A percentile compares a stretch with the other conserved stretches of the same genome.
Evolutionary conservation across 2,888 invertebrate genomes (phyloP).

Genomic region (Ophion slaviceki): DNA sequence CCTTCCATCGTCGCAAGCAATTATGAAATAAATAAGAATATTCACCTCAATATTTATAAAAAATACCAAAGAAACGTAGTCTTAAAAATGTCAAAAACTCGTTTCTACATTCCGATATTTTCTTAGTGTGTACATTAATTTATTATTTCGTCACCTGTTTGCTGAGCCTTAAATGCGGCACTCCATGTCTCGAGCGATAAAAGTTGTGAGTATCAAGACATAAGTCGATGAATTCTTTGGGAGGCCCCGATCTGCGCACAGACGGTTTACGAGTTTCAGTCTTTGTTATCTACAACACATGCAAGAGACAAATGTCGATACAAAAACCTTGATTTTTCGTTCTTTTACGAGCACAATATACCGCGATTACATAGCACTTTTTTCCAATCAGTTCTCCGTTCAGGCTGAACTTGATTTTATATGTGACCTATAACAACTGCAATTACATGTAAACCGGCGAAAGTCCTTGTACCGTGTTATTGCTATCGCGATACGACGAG

Average conservation of each 20-base stretch:
- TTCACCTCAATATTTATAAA: background rate
- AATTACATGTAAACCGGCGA: constrained; percentile 27
- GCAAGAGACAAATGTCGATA: constrained; percentile 61
- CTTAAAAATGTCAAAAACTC: too few species aligned
- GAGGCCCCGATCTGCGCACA: constrained; percentile 82
- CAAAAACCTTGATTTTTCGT: constrained; percentile 30
- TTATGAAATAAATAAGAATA: background rate
- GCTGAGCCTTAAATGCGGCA: constrained; percentile 87
- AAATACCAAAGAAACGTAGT: too few species aligned
- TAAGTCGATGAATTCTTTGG: constrained; percentile 87
- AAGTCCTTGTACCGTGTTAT: constrained; percentile 45
- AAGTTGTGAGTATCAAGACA: constrained; percentile 91
- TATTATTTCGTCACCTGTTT: constrained; percentile 83
- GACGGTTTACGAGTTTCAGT: constrained; percentile 83
- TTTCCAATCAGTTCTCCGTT: background rate
- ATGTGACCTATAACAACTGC: constrained; percentile 33
- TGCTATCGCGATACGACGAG: constrained; percentile 34
- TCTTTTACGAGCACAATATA: background rate
- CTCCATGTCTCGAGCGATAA: constrained; percentile 89
- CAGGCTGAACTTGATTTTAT: constrained; percentile 24
- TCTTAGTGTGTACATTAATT: background rate
- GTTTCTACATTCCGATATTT: background rate
- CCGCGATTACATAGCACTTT: background rate
- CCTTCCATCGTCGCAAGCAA: background rate
- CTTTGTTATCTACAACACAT: constrained; percentile 82